Conservation (phyloP, 2,797 vertebrate species). For the Acanthornis magna region DNA sequence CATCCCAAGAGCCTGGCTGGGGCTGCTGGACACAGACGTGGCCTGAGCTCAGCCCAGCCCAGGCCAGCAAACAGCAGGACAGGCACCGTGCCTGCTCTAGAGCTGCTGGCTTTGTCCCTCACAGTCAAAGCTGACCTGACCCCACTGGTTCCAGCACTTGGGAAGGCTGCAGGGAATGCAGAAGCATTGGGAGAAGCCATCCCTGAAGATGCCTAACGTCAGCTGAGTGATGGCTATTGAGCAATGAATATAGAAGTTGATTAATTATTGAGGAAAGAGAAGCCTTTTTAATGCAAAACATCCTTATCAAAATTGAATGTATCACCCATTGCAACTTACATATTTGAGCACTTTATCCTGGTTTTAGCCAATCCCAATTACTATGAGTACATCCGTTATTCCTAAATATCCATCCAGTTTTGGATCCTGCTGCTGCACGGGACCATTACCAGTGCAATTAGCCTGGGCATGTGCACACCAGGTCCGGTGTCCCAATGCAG, state of each 20-base stretch:
- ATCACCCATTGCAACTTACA: neutral
- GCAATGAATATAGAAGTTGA: neutral
- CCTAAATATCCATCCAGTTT: neutral
- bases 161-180: neutral
- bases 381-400: neutral
- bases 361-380: neutral
- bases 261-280: constrained; percentile 2
- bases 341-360: neutral
- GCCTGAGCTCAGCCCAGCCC: neutral
- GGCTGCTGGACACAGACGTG: neutral
- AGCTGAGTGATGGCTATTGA: neutral
- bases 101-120: neutral
- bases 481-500: neutral
- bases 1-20: neutral
- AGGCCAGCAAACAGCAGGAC: neutral
- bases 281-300: neutral
- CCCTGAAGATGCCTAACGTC: neutral
- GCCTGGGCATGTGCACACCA: neutral
- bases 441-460: constrained; percentile 18
- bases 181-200: neutral
- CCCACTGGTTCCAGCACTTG: neutral
- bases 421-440: neutral
- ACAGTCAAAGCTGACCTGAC: neutral
- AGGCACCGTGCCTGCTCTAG: neutral
- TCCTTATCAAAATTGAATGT: neutral